Evolutionary conservation across 2,888 invertebrate species (phyloP), one percentile per base, ranked within the genome.

Genomic region (Dryomyza anilis): DNA sequence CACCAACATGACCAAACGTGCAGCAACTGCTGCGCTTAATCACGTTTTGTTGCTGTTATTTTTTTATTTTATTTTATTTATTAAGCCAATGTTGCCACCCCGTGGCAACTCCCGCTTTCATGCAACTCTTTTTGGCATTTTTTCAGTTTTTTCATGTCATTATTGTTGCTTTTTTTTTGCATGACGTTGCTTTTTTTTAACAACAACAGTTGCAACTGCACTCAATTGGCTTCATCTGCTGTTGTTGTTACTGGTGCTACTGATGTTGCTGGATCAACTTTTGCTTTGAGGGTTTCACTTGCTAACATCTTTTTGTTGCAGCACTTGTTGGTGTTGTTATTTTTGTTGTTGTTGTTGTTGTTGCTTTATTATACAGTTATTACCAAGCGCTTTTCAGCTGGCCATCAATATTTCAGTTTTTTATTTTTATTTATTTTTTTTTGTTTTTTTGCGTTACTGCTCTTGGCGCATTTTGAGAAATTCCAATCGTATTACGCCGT

Each of bases 171-270:
- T 12, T 39, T 39, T 12, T 39, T 14, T 39, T 39, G 39, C 39
- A 39, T 39, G n/a, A n/a, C n/a, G n/a, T n/a, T n/a, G n/a, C n/a
- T n/a, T n/a, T 39, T 14, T 39, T 39, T 39, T 39, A n/a, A 39
- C n/a, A n/a, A n/a, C 39, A 12, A 7, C 39, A 3, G 55, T 23
- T 7, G 21, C 14, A 33, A 55, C 55, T 55, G 55, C 55, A 55
- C 23, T 36, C 33, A 36, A 55, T 55, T 55, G 55, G 36, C 55
- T 55, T 36, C 55, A 33, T 16, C 55, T 55, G 12, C 23, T 55
- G 7, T 39, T 39, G 39, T 39, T 46, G 39, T 39, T 39, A 7
- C n/a, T 39, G 39, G 12, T 39, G 2, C n/a, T 39, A 5, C 39
- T 33, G 48, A 19, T 48, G 48, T 48, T 23, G 50, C 10, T 50